phyloP scores from a whole-genome alignment of 2,888 invertebrate genomes.

The Brachylomia viminalis region DNA sequence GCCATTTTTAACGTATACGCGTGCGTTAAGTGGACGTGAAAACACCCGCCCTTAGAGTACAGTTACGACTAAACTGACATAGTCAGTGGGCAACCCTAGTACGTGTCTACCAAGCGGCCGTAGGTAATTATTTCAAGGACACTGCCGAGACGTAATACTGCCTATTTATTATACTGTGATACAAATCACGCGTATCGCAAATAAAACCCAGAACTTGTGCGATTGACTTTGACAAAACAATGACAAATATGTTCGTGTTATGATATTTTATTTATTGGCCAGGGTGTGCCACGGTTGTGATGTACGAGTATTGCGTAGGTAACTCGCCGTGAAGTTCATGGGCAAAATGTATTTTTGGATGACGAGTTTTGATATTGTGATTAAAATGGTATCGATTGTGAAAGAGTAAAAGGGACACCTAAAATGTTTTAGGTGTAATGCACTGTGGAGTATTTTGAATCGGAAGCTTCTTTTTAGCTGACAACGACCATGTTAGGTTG shows the following conservation, averaged over 20 bases:
- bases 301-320: neutral
- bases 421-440: neutral
- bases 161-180: too few relatives aligned
- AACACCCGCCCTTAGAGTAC: too few relatives aligned
- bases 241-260: conserved; percentile 41
- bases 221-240: conserved; percentile 57
- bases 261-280: conserved; percentile 48
- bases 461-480: neutral
- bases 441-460: neutral
- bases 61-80: too few relatives aligned
- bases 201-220: conserved; percentile 37
- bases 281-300: conserved; percentile 2
- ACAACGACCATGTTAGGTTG: neutral
- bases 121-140: too few relatives aligned
- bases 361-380: neutral
- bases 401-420: neutral
- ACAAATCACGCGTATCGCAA: conserved; percentile 17
- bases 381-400: neutral
- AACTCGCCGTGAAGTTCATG: conserved; percentile 29
- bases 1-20: too few relatives aligned
- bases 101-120: too few relatives aligned
- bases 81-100: too few relatives aligned
- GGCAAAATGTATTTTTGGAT: neutral
- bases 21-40: too few relatives aligned
- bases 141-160: too few relatives aligned